Base-by-base conservation (phyloP, 2,113 vertebrate genomes). In the Ivindomyrus marchei region DNA sequence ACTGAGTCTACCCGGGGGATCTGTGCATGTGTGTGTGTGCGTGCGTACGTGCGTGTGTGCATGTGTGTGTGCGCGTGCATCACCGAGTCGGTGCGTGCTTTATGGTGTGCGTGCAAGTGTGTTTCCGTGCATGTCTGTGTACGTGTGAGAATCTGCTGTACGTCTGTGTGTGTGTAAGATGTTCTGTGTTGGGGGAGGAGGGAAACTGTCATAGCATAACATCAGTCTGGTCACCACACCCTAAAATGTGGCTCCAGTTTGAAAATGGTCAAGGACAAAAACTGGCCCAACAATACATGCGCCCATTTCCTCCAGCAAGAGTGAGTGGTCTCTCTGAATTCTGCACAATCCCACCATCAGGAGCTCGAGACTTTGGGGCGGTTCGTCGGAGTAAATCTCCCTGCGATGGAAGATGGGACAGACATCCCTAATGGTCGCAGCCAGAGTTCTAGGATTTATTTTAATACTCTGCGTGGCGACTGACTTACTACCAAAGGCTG, bases 361-460 rank as follows among this genome's bases (percentile, higher is more conserved):
- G 92, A 92, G 47, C 49, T 17, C 13, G 6, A 87, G 13, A 87
- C 85, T 95, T 95, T 93, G 27, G 50, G 49, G 94, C 85, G 94
- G 95, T 95, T 91, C 93, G 93, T 93, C 94, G 93, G 94, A 95
- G 95, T 95, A 95, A 96, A 94, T 94, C 94, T 94, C 94, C 95
- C 94, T 92, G 95, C 94, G 94, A 95, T 92, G 90, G 94, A 94
- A 95, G 95, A 95, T 94, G 94, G 93, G 91, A 90, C 91, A 93
- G 94, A 95, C 95, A 95, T 95, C 95, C 94, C 94, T 94, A 90
- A 70, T n/a, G 92, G 92, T 92, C 92, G 92, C 91, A 93, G 92
- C 93, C 93, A 92, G 92, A 91, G 27, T 24, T 66, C 39, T 45
- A 45, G 36, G 36, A 45, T 88, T 88, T 88, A 66, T 94, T 92